Percentiles rank a stretch among this genome's conserved stretches.
These are phyloP conservation scores for Cosmia pyralina DNA, from an alignment of 2,888 invertebrate species.

Conservation along the genomic window DNA sequence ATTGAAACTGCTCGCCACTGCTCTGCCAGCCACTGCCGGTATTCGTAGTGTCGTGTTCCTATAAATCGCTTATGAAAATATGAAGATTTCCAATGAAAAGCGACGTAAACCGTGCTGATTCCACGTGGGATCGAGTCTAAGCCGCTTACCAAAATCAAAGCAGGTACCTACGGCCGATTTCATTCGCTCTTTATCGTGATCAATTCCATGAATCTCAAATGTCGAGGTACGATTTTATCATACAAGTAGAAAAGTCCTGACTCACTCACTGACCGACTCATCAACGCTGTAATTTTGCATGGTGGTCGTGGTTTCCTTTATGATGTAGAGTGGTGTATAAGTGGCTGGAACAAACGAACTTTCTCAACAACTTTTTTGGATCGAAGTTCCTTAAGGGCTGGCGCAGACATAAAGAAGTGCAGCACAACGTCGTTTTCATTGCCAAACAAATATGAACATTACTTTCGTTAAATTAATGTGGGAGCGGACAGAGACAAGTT, in stretches of 20 bases:
- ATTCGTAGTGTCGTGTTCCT: constrained; percentile 13
- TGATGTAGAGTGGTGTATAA: too few relatives aligned
- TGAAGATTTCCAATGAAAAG: background rate
- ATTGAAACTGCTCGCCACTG: too few relatives aligned
- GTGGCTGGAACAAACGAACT: too few relatives aligned
- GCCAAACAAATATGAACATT: too few relatives aligned
- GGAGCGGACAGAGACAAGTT: too few relatives aligned
- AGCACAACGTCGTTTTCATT: too few relatives aligned
- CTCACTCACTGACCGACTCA: too few relatives aligned
- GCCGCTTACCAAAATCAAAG: constrained; percentile 5
- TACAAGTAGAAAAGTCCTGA: background rate
- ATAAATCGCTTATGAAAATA: constrained; percentile 13
- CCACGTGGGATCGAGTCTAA: background rate
- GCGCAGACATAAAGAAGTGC: too few relatives aligned
- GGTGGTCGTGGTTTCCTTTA: background rate
- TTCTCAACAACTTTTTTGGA: background rate
- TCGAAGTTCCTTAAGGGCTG: too few relatives aligned
- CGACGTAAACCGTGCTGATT: constrained; percentile 7
- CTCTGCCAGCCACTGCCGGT: too few relatives aligned
- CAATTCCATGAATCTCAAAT: background rate
- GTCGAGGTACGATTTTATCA: background rate
- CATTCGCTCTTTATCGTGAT: background rate
- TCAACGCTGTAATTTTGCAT: background rate
- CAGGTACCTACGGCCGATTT: background rate
- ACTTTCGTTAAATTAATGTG: too few relatives aligned